Base-by-base conservation (phyloP, 2,797 vertebrate genomes). In the Enteromius treurensis region DNA sequence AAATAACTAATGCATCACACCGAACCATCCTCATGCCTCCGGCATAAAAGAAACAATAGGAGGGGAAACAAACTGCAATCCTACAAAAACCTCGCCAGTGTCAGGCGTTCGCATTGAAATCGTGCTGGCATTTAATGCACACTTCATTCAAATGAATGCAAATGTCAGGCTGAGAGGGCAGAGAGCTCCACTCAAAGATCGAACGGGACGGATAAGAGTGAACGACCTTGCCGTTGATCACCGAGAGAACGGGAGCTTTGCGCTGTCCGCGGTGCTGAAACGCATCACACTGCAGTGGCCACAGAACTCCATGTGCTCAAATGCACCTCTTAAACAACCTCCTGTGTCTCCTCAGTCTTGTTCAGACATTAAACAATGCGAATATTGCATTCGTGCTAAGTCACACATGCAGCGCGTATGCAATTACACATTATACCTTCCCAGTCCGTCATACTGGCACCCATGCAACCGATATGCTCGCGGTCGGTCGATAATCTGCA, bases 181-280 rank as follows among this genome's bases (percentile, higher is more conserved):
- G 21, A 80, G 49, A 40, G 78, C 78, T 40, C 45, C 47, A 67
- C 81, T 82, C 49, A n/a, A 23, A 81, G 21, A 81, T 51, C 58
- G 29, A 68, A 32, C 81, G 81, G 73, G 73, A 82, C 62, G 71
- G 81, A 70, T 76, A 51, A 17, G 74, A 83, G 74, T 15, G 17
- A 83, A 83, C 81, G 81, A 83, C 81, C 70, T 83, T 83, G 81
- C 81, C 81, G 19, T 45, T 23, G 73, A 77, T 67, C 51, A 67
- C 37, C 26, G 58, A 29, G 17, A 21, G 76, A 32, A 78, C 76
- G 79, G 81, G 81, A 68, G 23, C 55, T 29, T 34, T 42, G 64
- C 81, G 81, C 81, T 83, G 81, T 83, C 81, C 81, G 81, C 1
- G 81, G 81, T 83, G 64, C 81, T 83, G 81, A 77, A 82, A 77